Base-by-base conservation (phyloP, 2,888 invertebrate genomes). In the Drosophila melanosoma region DNA sequence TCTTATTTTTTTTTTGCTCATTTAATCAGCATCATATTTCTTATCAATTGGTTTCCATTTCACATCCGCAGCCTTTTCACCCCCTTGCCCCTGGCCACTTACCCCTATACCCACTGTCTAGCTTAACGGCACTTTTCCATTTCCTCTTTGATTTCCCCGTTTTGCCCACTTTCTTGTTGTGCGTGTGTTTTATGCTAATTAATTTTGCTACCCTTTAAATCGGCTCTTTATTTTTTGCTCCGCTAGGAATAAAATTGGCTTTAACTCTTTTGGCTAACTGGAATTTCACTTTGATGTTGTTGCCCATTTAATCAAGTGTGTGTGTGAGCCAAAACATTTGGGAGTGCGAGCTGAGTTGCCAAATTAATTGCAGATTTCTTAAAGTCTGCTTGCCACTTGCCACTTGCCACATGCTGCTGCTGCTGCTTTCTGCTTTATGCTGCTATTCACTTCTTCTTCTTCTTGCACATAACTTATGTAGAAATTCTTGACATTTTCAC, bases 151-250 rank as follows among this genome's bases (percentile, higher is more conserved):
- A 33, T 56, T 45, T 54, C 36, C 33, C 69, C 15, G 32, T 23
- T 45, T 67, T 49, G 6, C 17, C 57, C 40, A 8, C 15, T 57
- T 57, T 35, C 26, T 42, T 52, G 58, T 52, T 63, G 59, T 38
- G 64, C 59, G 62, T 85, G 79, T 80, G 58, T 79, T 87, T 81
- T 75, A 81, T 85, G 86, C 76, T 83, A 90, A 87, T 87, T 87
- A 88, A 85, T 88, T 90, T 85, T 62, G 52, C 42, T 29, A 29
- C 15, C 45, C 51, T 61, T 23, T 53, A 53, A 53, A 49, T 29
- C 45, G 26, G 15, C 6, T 49, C 61, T 38, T 32, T 4, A 10
- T 53, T 60, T 23, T 38, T 56, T 63, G 29, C 29, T 29, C 1
- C 29, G 8, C 45, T 15, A 8, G 45, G 7, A 8, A 23, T 4